phyloP scores from a whole-genome alignment of 23 tunicate species.

The Halocynthia roretzi region DNA sequence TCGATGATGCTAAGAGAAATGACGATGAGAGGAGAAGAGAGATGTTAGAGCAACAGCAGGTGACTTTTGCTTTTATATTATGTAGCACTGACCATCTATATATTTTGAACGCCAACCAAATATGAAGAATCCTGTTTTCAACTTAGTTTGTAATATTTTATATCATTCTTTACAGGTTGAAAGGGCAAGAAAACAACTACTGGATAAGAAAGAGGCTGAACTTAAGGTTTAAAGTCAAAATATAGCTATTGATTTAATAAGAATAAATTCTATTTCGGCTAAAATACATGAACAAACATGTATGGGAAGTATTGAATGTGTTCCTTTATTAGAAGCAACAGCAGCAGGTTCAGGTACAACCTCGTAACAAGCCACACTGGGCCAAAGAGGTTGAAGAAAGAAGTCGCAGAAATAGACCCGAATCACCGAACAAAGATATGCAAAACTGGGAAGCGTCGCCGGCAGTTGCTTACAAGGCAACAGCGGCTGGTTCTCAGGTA shows the following conservation, averaged over 20 bases:
- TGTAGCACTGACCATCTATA: too few species aligned
- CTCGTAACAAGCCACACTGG: conserved; percentile 76
- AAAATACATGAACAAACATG: too few species aligned
- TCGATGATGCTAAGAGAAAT: neutral
- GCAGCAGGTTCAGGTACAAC: neutral
- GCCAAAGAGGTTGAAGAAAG: conserved; percentile 73
- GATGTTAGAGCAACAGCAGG: conserved; percentile 16
- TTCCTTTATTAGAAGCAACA: too few species aligned
- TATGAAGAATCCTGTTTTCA: too few species aligned
- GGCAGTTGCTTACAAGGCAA: too few species aligned
- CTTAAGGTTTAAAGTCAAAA: neutral
- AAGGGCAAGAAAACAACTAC: conserved; percentile 17
- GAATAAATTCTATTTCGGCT: too few species aligned
- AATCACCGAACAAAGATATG: conserved; percentile 38
- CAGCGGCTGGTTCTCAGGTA: too few species aligned
- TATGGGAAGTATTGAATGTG: too few species aligned
- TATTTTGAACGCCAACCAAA: too few species aligned
- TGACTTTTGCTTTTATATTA: too few species aligned
- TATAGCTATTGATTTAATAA: too few species aligned
- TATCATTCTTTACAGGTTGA: neutral
- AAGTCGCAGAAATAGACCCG: conserved; percentile 66
- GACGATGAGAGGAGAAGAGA: conserved; percentile 1
- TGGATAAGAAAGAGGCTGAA: conserved; percentile 17
- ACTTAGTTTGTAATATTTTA: too few species aligned
- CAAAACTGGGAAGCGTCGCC: neutral